phyloP scores from a whole-genome alignment of 2,888 invertebrate species.

The Chrysolina americana region DNA sequence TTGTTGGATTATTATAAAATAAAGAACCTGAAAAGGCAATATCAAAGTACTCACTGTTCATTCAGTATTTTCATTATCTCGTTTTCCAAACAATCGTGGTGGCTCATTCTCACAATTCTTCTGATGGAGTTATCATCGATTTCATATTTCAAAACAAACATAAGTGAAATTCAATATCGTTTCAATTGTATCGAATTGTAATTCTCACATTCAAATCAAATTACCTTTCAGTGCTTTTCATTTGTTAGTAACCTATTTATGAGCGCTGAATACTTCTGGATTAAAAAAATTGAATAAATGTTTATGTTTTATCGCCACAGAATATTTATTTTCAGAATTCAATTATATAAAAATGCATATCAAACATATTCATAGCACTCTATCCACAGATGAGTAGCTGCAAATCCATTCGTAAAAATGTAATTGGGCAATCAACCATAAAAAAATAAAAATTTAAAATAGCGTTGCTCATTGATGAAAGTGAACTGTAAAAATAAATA shows the following conservation, averaged over 20 bases:
- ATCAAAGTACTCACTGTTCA: no score
- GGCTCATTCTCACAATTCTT: slow-evolving; percentile 1
- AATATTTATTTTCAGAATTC: background rate
- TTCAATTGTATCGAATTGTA: slow-evolving; percentile 22
- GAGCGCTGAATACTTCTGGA: background rate
- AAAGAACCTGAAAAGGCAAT: no score
- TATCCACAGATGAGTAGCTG: background rate
- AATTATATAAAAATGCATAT: background rate
- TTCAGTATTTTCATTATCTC: no score
- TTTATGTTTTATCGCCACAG: background rate
- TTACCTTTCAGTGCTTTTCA: slow-evolving; percentile 9
- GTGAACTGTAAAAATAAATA: no score
- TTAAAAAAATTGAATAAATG: background rate
- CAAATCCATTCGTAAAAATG: background rate
- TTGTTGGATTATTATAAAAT: no score
- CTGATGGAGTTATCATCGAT: slow-evolving; percentile 23
- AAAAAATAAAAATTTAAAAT: no score
- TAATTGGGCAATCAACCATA: background rate
- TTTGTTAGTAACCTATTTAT: slow-evolving; percentile 14
- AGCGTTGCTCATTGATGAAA: no score
- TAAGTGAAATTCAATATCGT: slow-evolving; percentile 27
- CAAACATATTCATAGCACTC: slow-evolving; percentile 2
- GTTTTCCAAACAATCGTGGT: background rate
- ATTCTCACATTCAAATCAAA: slow-evolving; percentile 4
- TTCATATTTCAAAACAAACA: slow-evolving; percentile 29